These are phyloP conservation scores for Monopterus albus DNA, from an alignment of 2,113 vertebrate species.

Conservation along the genomic window DNA sequence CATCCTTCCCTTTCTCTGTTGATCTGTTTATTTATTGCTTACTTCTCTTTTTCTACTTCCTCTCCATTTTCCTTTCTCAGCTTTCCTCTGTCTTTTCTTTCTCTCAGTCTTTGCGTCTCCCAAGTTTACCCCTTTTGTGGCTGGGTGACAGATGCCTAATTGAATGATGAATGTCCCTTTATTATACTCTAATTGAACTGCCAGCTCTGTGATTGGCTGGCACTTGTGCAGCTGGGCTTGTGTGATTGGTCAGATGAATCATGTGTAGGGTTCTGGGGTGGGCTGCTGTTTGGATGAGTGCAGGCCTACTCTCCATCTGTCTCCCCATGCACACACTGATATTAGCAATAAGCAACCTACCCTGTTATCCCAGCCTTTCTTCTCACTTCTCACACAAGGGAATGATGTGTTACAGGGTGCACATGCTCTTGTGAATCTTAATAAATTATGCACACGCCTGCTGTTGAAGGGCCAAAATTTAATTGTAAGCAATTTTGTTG, in stretches of 20 bases:
- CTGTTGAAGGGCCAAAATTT: constrained; percentile 76
- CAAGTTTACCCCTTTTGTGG: constrained; percentile 89
- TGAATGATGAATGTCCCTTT: constrained; percentile 99
- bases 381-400: constrained; percentile 72
- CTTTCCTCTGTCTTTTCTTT: constrained; percentile 55
- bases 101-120: constrained; percentile 82
- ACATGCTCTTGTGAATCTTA: constrained; percentile 81
- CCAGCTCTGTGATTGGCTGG: constrained; percentile 90
- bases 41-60: constrained; percentile 13
- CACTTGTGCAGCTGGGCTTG: constrained; percentile 72
- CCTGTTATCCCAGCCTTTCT: constrained; percentile 61
- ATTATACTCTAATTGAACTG: constrained; percentile 97
- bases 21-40: constrained; percentile 12
- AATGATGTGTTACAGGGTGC: constrained; percentile 57
- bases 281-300: constrained; percentile 37
- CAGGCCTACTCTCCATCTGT: constrained; percentile 94
- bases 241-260: constrained; percentile 77
- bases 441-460: constrained; percentile 93
- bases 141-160: constrained; percentile 98
- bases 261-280: constrained; percentile 22
- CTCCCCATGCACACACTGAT: constrained; percentile 75
- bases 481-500: constrained; percentile 34
- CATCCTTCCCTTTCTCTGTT: not conserved
- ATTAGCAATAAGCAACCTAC: constrained; percentile 36
- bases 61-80: constrained; percentile 81